Evolutionary conservation across 2,113 vertebrate species (phyloP), one percentile per base, ranked within the genome.

Genomic region (Cololabis saira): DNA sequence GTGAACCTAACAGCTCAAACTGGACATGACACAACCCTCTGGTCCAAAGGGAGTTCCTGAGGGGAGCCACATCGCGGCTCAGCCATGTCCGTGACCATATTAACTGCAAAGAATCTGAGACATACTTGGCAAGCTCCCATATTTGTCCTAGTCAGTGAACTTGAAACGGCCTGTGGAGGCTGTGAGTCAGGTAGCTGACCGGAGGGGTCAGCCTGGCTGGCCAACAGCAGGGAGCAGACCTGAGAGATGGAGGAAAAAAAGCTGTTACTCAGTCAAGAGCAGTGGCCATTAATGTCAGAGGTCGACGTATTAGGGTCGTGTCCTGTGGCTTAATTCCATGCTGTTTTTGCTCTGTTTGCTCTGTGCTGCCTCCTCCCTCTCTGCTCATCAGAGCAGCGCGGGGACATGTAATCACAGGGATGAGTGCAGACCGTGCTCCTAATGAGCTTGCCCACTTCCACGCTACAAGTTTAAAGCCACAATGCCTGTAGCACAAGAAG

Each of bases 141-240:
- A 9, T 47, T 52, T 4, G 5, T 63, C 42, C 53, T 64, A 64
- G 72, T 85, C 82, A 43, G 63, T 85, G 90, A 89, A 89, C 90
- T 85, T 67, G 71, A 90, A 85, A 16, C 24, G 30, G 72, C 55
- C 76, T 44, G 11, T 41, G 37, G 71, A 44, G 80, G n/a, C 60
- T 10, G 41, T 84, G 88, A 91, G 77, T 85, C 82, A 85, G 80
- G 76, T 86, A 74, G 79, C 73, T 48, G 81, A 59, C 50, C 6
- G 1, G 30, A 63, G 59, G 52, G 24, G 68, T 56, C 56, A 17
- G 75, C 74, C 47, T 49, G 13, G 3, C 43, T 52, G 50, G 42
- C 62, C 55, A 67, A 61, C 56, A 54, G 19, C 7, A 4, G 48
- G 66, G 64, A 61, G 42, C 14, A 21, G 17, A 69, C 27, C 62